These are phyloP conservation scores for Myoxocephalus aenaeus DNA, from an alignment of 2,797 vertebrate genomes.

Conservation along the genomic window DNA sequence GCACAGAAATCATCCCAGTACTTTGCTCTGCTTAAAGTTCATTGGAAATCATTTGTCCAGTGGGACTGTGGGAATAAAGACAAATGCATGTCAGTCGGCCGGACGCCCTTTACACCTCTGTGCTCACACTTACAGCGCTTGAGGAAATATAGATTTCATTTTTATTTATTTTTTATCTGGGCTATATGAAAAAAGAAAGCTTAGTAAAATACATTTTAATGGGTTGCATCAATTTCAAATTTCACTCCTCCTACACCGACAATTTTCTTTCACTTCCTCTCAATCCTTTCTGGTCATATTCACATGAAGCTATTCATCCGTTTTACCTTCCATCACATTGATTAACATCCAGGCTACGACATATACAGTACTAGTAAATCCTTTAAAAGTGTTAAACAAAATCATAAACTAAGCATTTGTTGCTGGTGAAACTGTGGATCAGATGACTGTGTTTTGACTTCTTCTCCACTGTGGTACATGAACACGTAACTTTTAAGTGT, in stretches of 20 bases:
- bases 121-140: background rate
- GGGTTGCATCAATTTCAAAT: background rate
- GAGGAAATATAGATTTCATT: background rate
- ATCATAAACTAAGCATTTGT: background rate
- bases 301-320: background rate
- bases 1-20: constrained; percentile 20
- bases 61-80: constrained; percentile 13
- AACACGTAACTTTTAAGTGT: no score
- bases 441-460: no score
- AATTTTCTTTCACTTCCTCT: background rate
- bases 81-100: background rate
- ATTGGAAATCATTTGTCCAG: constrained; percentile 34
- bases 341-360: background rate
- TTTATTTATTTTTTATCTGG: no score
- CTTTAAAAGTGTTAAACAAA: no score
- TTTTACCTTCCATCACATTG: background rate
- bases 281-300: background rate
- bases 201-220: background rate
- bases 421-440: no score
- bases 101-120: background rate
- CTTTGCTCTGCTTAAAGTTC: constrained; percentile 40
- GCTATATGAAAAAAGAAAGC: background rate
- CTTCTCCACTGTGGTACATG: no score
- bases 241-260: background rate
- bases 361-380: no score